These are phyloP conservation scores for Brachionus calyciflorus DNA, from an alignment of 1,140 invertebrate genomes.

Conservation along the genomic window DNA sequence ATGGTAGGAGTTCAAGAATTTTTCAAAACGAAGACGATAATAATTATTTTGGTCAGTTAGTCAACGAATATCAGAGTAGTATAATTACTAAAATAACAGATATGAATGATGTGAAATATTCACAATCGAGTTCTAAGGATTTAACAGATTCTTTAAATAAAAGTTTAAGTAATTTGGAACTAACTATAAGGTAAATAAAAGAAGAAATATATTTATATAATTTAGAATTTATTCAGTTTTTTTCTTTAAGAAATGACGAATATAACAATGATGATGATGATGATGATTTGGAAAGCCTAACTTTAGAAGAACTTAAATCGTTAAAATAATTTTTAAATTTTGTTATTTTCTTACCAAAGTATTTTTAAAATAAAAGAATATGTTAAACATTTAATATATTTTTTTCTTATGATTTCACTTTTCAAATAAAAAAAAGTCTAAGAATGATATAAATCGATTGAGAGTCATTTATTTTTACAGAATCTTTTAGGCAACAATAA, in stretches of 20 bases:
- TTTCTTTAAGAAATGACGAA: slow-evolving; percentile 10
- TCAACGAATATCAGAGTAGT: slow-evolving; percentile 31
- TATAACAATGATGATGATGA: slow-evolving; percentile 10
- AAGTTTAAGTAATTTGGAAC: slow-evolving; percentile 34
- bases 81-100: slow-evolving; percentile 15
- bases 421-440: no score
- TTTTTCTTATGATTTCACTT: no score
- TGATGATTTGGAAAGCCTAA: slow-evolving; percentile 30
- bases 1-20: slow-evolving; percentile 16
- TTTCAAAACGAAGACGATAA: slow-evolving; percentile 43
- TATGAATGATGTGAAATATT: neutral
- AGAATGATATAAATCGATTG: no score
- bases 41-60: slow-evolving; percentile 20
- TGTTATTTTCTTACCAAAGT: neutral
- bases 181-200: neutral
- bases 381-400: no score
- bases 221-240: neutral
- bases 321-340: slow-evolving; percentile 28
- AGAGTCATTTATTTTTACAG: no score
- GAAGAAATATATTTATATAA: no score
- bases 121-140: neutral
- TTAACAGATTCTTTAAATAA: slow-evolving; percentile 20
- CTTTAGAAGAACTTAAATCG: slow-evolving; percentile 22
- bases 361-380: neutral
- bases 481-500: no score